phyloP scores from a whole-genome alignment of 2,888 invertebrate genomes.

The Acholoe squamosa region DNA sequence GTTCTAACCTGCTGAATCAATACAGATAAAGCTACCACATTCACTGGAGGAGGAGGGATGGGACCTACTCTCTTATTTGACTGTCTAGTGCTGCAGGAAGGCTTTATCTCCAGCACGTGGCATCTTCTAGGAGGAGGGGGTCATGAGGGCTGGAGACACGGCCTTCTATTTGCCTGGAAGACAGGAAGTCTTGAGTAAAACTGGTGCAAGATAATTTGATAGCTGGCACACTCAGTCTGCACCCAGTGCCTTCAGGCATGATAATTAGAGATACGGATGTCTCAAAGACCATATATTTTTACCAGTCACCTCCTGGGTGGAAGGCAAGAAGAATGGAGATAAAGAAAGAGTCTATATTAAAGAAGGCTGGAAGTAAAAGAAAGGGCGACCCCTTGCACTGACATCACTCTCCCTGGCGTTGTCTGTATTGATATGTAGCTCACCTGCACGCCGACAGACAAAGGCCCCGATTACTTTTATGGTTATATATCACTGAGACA shows the following conservation, averaged over 20 bases:
- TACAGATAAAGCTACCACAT: conserved; percentile 36
- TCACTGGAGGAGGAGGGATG: neutral
- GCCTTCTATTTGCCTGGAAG: neutral
- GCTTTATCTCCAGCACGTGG: conserved; percentile 38
- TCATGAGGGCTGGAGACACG: neutral
- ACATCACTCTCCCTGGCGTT: neutral
- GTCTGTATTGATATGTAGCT: neutral
- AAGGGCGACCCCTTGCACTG: neutral
- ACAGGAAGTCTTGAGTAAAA: conserved; percentile 20
- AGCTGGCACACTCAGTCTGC: neutral
- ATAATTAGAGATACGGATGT: neutral
- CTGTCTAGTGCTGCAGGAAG: conserved; percentile 16
- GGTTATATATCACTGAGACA: neutral
- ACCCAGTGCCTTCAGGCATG: conserved; percentile 24
- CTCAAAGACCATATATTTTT: conserved; percentile 9
- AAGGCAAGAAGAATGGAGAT: neutral
- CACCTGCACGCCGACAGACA: neutral
- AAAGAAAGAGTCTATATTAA: neutral
- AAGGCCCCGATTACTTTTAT: neutral
- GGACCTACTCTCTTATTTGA: conserved; percentile 34
- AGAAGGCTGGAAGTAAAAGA: neutral
- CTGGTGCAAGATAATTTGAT: conserved; percentile 40
- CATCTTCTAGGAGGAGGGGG: conserved; percentile 3
- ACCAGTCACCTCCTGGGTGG: neutral
- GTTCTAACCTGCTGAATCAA: conserved; percentile 59